These are phyloP conservation scores for Garra rufa DNA, from an alignment of 2,113 vertebrate species.

Conservation along the genomic window DNA sequence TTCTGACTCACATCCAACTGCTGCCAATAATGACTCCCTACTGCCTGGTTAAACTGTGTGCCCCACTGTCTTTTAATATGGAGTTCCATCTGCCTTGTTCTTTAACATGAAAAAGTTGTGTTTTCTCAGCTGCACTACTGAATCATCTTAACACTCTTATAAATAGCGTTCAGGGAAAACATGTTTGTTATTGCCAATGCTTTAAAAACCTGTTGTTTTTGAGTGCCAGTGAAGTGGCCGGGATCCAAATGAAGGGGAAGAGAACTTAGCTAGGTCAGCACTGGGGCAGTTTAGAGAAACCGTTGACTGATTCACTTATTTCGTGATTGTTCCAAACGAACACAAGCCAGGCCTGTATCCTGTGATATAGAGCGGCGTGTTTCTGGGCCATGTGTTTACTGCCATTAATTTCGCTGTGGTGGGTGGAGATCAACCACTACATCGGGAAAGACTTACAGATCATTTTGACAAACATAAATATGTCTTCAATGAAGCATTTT, in stretches of 20 bases:
- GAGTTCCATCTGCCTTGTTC: background rate
- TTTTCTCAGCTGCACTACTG: background rate
- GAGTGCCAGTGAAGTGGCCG: background rate
- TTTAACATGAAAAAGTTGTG: background rate
- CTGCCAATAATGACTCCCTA: background rate
- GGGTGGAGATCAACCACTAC: background rate
- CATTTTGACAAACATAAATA: background rate
- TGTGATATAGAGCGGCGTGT: conserved; percentile 45
- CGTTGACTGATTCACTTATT: conserved; percentile 40
- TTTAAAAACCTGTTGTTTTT: conserved; percentile 40
- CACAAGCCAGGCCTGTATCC: conserved; percentile 47
- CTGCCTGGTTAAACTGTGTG: background rate
- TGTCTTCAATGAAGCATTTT: background rate
- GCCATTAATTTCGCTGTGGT: conserved; percentile 6
- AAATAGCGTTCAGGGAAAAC: conserved; percentile 20
- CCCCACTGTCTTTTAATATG: background rate
- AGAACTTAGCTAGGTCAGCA: conserved; percentile 48
- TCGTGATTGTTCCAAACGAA: conserved; percentile 43
- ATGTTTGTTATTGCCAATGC: conserved; percentile 30
- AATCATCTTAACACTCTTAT: conserved; percentile 34
- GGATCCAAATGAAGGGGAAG: conserved; percentile 30
- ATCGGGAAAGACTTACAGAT: background rate
- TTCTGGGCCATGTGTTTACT: conserved; percentile 28
- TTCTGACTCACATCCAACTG: background rate
- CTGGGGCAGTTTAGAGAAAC: conserved; percentile 16